Evolutionary conservation across 2,113 vertebrate genomes (phyloP), one percentile per base, ranked within the genome.

Genomic region (Columba janthina): DNA sequence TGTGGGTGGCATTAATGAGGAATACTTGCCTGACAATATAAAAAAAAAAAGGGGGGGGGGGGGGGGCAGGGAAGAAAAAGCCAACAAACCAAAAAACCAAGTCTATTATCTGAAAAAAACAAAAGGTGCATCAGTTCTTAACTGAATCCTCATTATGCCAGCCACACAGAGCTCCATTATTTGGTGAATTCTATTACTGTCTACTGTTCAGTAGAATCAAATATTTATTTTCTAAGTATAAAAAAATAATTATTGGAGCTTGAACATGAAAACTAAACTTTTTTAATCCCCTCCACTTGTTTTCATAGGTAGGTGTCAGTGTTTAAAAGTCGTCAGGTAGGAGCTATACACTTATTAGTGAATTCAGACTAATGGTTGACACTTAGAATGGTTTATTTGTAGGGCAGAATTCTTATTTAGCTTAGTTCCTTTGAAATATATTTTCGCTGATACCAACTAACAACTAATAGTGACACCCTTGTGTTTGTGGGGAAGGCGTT

Each of bases 31-130:
- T 88, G 38, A 29, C 38, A 83, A 24, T 72, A 75, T 42, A 53
- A 32, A 48, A 42, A 36, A 32, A 34, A 16, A 8, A 18, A 3
- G 8, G n/a, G 1, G 2, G 3, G 2, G 3, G 6, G 3, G 11
- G 12, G 11, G 22, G 11, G 48, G 9, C 40, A 40, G 40, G 50
- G 51, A 8, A 15, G 14, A 26, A 26, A 9, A 44, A 32, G 9
- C 8, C 11, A n/a, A 15, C 14, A 24, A 57, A 57, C 14, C 12
- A 51, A 36, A 8, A 42, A 56, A n/a, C 8, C 17, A 28, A 12
- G 46, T 46, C 60, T 50, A 31, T 48, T 46, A 21, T 62, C 19
- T 73, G n/a, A 71, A 69, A 57, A 60, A 40, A 79, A 44, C 3
- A 3, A 57, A 78, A 10, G 19, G 22, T 66, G 46, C 83, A 51